A percentile compares a stretch with the other conserved stretches of the same genome.
Evolutionary conservation across 37 sponge, comb jelly and placozoan species (phyloP).

Genomic region (Hormiphora californensis): DNA sequence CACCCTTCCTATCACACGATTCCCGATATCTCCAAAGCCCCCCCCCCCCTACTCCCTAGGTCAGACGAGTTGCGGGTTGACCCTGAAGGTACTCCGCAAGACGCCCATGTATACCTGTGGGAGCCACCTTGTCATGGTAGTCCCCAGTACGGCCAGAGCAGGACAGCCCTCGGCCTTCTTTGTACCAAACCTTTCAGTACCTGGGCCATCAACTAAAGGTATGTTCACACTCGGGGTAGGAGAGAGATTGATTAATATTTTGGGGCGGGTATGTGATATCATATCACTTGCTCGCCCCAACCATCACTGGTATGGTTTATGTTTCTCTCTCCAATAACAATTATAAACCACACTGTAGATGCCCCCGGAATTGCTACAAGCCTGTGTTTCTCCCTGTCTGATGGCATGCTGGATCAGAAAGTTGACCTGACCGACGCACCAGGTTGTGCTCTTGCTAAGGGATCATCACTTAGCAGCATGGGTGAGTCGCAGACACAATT

Average conservation of each 20-base stretch:
- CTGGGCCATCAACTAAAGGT: constrained; percentile 51
- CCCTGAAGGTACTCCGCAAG: constrained; percentile 58
- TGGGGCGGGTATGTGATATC: too few species aligned
- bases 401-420: constrained; percentile 22
- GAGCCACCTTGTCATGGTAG: constrained; percentile 64
- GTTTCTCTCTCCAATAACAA: too few species aligned
- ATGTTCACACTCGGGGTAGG: too few species aligned
- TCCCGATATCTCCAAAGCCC: too few species aligned
- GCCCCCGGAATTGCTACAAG: constrained; percentile 37
- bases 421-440: constrained; percentile 37
- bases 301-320: too few species aligned
- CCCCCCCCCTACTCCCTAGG: not conserved
- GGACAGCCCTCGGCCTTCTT: constrained; percentile 47
- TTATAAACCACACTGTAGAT: too few species aligned
- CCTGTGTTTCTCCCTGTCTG: constrained; percentile 49
- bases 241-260: too few species aligned
- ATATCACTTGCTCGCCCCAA: too few species aligned
- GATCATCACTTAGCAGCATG: constrained; percentile 38
- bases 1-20: too few species aligned
- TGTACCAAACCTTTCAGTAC: not conserved
- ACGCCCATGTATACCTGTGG: constrained; percentile 67
- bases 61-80: constrained; percentile 64
- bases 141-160: constrained; percentile 17
- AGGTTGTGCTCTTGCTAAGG: constrained; percentile 41
- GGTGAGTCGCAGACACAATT: not conserved